Conservation (phyloP, 2,113 vertebrate species). For the Hippocampus zosterae region DNA sequence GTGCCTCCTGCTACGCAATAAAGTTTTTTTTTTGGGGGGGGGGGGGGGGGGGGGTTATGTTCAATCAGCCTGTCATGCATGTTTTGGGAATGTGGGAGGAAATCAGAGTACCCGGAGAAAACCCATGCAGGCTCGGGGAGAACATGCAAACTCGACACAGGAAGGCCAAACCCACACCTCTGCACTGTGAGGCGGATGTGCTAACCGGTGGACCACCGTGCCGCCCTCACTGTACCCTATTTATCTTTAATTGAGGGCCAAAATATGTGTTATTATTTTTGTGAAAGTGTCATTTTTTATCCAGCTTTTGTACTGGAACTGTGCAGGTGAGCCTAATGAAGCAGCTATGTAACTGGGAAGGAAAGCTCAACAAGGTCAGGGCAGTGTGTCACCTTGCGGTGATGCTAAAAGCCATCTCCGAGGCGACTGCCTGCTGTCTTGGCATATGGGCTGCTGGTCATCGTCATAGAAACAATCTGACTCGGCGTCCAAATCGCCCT, state of each 20-base stretch:
- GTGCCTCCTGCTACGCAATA: too few relatives aligned
- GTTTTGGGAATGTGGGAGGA: too few relatives aligned
- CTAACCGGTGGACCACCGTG: too few relatives aligned
- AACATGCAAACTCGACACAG: too few relatives aligned
- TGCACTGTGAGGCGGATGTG: too few relatives aligned
- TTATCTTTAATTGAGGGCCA: background rate
- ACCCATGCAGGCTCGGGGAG: too few relatives aligned
- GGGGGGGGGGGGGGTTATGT: too few relatives aligned
- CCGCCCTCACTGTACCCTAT: background rate
- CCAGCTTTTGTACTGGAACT: background rate
- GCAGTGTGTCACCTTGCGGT: conserved; percentile 78
- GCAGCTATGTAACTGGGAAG: background rate
- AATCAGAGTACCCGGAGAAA: too few relatives aligned
- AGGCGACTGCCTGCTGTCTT: conserved; percentile 79
- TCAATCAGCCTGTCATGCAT: too few relatives aligned
- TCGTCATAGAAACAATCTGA: conserved; percentile 80
- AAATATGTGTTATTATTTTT: background rate
- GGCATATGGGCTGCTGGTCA: conserved; percentile 76
- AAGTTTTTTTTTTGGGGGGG: too few relatives aligned
- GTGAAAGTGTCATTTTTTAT: background rate
- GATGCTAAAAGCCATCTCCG: conserved; percentile 85
- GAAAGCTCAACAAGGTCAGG: background rate
- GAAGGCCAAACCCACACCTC: too few relatives aligned
- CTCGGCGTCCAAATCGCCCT: conserved; percentile 71
- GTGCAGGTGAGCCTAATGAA: background rate